phyloP scores from a whole-genome alignment of 1,140 invertebrate species.

The Drosophila sulfurigaster region DNA sequence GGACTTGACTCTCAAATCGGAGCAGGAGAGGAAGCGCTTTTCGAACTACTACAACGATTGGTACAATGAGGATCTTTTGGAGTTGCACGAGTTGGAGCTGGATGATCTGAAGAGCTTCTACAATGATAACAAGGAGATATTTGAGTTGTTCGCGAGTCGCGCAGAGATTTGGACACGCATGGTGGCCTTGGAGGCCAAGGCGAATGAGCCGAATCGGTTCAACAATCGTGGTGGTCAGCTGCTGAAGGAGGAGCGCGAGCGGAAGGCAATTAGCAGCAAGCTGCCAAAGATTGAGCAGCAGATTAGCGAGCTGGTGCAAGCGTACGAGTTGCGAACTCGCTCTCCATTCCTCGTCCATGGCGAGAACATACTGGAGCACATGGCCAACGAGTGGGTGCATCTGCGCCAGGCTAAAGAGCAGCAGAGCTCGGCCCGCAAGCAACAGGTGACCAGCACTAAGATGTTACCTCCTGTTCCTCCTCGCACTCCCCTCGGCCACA shows the following conservation, averaged over 20 bases:
- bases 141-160: constrained; percentile 88
- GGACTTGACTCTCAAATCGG: constrained; percentile 89
- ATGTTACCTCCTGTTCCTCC: constrained; percentile 49
- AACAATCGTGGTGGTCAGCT: constrained; percentile 94
- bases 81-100: constrained; percentile 90
- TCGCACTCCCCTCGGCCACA: constrained; percentile 66
- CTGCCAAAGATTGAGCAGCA: constrained; percentile 89
- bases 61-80: constrained; percentile 91
- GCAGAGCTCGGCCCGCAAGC: constrained; percentile 69
- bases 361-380: constrained; percentile 86
- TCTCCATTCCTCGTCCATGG: constrained; percentile 87
- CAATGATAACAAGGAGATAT: constrained; percentile 89
- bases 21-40: constrained; percentile 88
- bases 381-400: constrained; percentile 86
- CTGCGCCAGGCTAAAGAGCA: constrained; percentile 84
- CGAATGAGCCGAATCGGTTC: constrained; percentile 91
- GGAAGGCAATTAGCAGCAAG: constrained; percentile 89
- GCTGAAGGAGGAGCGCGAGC: constrained; percentile 92
- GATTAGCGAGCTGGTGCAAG: constrained; percentile 85
- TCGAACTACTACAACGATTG: constrained; percentile 87
- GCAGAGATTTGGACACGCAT: constrained; percentile 89
- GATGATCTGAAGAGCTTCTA: constrained; percentile 89
- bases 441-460: constrained; percentile 46
- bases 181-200: constrained; percentile 89
- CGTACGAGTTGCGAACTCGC: constrained; percentile 86